Evolutionary conservation across 2,888 invertebrate species (phyloP).

Genomic region (Elgonia sp.): DNA sequence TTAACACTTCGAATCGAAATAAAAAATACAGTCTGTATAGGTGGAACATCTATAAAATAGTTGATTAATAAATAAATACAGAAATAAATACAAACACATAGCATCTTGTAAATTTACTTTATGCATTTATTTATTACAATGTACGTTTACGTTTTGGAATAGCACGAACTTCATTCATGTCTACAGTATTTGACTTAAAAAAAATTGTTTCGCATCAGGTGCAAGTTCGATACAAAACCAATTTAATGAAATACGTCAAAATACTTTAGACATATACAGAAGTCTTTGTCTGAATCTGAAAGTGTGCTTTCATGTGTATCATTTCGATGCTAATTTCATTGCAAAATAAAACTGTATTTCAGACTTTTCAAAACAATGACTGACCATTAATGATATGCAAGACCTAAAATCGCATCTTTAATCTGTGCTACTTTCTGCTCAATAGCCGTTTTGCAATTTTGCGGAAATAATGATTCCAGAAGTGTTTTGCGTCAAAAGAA

Average conservation of each 20-base stretch:
- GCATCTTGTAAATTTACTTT: slow-evolving; percentile 11
- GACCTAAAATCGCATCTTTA: slow-evolving; percentile 1
- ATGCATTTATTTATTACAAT: slow-evolving; percentile 28
- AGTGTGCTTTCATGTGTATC: slow-evolving; percentile 41
- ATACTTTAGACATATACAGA: neutral
- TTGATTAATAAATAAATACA: slow-evolving; percentile 33
- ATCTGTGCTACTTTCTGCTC: slow-evolving; percentile 8
- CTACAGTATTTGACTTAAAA: neutral
- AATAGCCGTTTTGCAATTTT: slow-evolving; percentile 1
- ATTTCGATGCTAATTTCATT: slow-evolving; percentile 29
- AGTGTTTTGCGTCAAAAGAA: neutral
- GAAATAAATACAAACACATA: slow-evolving; percentile 19
- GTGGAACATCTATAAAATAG: slow-evolving; percentile 24
- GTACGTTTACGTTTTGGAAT: neutral
- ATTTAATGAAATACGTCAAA: neutral
- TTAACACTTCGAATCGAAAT: slow-evolving; percentile 15
- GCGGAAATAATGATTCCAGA: neutral
- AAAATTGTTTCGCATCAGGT: neutral
- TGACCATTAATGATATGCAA: slow-evolving; percentile 10
- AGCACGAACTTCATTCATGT: neutral
- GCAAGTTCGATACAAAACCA: neutral
- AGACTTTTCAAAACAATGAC: neutral
- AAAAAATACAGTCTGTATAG: slow-evolving; percentile 8
- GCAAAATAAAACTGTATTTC: neutral
- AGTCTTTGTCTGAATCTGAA: slow-evolving; percentile 1